Conservation (phyloP, 2,888 invertebrate species). For the Tenthredo amoena region DNA sequence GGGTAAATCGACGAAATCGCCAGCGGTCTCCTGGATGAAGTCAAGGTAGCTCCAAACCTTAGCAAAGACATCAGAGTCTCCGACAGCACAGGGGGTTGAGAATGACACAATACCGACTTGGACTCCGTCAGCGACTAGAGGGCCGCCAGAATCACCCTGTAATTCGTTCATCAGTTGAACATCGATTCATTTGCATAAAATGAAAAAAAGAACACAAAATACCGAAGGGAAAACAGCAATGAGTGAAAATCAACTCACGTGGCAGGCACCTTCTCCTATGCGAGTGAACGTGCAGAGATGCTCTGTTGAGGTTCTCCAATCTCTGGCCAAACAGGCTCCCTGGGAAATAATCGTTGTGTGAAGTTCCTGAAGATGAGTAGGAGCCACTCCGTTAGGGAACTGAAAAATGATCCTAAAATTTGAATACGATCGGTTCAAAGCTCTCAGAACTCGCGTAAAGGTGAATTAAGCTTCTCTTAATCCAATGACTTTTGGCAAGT, state of each 20-base stretch:
- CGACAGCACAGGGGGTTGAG: conserved; percentile 68
- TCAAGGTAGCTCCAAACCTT: conserved; percentile 63
- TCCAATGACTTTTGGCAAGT: background rate
- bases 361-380: background rate
- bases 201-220: background rate
- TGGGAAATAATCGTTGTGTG: background rate
- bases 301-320: background rate
- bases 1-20: background rate
- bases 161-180: background rate
- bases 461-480: background rate
- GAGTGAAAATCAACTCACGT: background rate
- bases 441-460: background rate
- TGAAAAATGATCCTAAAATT: background rate
- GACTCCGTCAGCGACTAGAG: conserved; percentile 38
- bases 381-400: background rate
- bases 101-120: conserved; percentile 71
- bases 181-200: background rate
- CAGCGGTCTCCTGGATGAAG: conserved; percentile 63
- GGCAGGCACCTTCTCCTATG: conserved; percentile 34
- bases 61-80: conserved; percentile 69
- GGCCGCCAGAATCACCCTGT: conserved; percentile 28
- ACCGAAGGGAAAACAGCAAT: background rate
- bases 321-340: background rate
- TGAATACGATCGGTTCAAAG: background rate
- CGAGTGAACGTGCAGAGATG: conserved; percentile 27